A percentile compares a stretch with the other conserved stretches of the same genome.
Conservation (phyloP, 2,113 vertebrate genomes). For the Anthoscopus minutus region DNA sequence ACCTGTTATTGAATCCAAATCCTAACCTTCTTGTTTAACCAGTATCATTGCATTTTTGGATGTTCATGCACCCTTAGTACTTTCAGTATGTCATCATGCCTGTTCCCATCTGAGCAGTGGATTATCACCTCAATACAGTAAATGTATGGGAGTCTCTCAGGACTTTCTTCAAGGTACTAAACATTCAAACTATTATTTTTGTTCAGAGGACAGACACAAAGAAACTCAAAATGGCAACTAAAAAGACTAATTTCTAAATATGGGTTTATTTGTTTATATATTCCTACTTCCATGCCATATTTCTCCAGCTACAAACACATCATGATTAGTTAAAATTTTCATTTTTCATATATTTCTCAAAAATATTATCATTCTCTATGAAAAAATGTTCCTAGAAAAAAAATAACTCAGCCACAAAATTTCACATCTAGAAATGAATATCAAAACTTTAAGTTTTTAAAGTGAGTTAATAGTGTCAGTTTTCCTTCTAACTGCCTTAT, state of each 20-base stretch:
- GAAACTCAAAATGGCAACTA: background rate
- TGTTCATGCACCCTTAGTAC: background rate
- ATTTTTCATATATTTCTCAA: background rate
- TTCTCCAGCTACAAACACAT: background rate
- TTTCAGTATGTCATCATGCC: background rate
- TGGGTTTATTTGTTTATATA: fast-evolving
- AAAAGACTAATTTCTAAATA: background rate
- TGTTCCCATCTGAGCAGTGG: background rate
- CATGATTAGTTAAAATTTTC: background rate
- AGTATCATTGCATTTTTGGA: background rate
- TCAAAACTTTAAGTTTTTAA: background rate
- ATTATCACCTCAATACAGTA: background rate
- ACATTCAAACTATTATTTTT: background rate
- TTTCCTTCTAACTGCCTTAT: background rate
- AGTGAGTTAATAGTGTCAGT: background rate
- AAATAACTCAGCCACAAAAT: background rate
- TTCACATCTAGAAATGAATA: background rate
- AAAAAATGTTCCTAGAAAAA: background rate
- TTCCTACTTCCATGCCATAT: fast-evolving
- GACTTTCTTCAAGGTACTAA: background rate
- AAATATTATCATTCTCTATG: background rate
- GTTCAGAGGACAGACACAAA: background rate
- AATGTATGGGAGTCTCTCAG: background rate
- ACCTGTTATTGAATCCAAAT: background rate
- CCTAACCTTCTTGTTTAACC: background rate